Conservation (phyloP, 2,888 invertebrate species). For the Serrognathus titanus region DNA sequence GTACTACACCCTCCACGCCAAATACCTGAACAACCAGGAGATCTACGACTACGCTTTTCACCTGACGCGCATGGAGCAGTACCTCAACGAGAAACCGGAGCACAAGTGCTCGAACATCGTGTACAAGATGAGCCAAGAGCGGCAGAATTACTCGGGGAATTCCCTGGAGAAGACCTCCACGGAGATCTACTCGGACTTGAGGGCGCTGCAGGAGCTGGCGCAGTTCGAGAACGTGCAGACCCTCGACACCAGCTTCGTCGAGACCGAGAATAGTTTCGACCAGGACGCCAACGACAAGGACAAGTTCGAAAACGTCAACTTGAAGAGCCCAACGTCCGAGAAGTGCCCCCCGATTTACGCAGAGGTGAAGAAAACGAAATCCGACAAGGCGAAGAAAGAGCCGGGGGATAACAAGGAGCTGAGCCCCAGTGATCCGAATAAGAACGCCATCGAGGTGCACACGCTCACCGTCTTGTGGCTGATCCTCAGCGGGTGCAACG, state of each 20-base stretch:
- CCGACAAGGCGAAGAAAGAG: conserved; percentile 18
- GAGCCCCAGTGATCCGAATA: conserved; percentile 14
- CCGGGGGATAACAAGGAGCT: conserved; percentile 6
- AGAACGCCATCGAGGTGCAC: conserved; percentile 54
- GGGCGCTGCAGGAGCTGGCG: conserved; percentile 40
- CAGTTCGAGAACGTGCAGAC: conserved; percentile 33
- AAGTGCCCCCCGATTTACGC: conserved; percentile 39
- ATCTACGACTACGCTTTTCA: conserved; percentile 73
- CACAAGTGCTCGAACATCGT: conserved; percentile 47
- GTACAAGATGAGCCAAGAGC: conserved; percentile 40
- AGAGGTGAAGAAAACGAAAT: conserved; percentile 40
- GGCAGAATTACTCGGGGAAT: conserved; percentile 28
- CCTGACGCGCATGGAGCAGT: conserved; percentile 65
- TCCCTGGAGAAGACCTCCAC: conserved; percentile 43
- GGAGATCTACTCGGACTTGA: conserved; percentile 45
- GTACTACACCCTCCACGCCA: conserved; percentile 71
- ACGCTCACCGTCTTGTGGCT: conserved; percentile 75
- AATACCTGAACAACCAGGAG: conserved; percentile 66
- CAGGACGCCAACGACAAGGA: conserved; percentile 33
- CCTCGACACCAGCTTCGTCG: conserved; percentile 40
- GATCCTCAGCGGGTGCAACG: conserved; percentile 63
- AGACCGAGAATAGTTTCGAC: conserved; percentile 35
- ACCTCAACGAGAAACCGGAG: conserved; percentile 49
- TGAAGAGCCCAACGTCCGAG: conserved; percentile 36
- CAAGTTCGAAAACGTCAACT: conserved; percentile 29